Percentiles rank a stretch among this genome's conserved stretches.
phyloP scores from a whole-genome alignment of 2,797 vertebrate species.

The Phyllotis vaccarum region DNA sequence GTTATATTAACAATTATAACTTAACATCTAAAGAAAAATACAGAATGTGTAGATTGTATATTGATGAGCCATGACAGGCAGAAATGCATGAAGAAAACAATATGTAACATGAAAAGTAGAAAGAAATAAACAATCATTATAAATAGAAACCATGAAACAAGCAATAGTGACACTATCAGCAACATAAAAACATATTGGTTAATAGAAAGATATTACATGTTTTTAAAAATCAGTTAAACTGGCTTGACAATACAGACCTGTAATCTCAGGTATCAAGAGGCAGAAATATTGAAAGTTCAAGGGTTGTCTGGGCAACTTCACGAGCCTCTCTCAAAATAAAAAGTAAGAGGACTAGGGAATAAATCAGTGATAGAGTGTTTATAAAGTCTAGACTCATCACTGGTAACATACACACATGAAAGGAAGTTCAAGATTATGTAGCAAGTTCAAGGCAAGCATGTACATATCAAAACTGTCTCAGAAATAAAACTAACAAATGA shows the following conservation, averaged over 20 bases:
- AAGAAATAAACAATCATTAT: neutral
- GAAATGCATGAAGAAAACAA: slow-evolving; percentile 16
- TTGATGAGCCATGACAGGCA: neutral
- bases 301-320: neutral
- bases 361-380: neutral
- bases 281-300: neutral
- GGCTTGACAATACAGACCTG: neutral
- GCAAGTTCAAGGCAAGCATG: neutral
- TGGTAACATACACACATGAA: neutral
- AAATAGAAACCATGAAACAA: neutral
- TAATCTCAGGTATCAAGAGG: neutral
- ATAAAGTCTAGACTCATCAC: neutral
- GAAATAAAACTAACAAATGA: neutral
- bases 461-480: neutral
- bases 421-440: no score
- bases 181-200: slow-evolving; percentile 5
- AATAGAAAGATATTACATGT: neutral
- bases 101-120: neutral
- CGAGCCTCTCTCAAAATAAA: neutral
- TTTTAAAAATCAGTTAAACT: neutral
- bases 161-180: neutral
- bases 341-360: neutral
- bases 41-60: neutral
- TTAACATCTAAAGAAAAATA: neutral
- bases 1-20: neutral